Base-by-base conservation (phyloP, 2,888 invertebrate genomes). In the Pandemis heparana region DNA sequence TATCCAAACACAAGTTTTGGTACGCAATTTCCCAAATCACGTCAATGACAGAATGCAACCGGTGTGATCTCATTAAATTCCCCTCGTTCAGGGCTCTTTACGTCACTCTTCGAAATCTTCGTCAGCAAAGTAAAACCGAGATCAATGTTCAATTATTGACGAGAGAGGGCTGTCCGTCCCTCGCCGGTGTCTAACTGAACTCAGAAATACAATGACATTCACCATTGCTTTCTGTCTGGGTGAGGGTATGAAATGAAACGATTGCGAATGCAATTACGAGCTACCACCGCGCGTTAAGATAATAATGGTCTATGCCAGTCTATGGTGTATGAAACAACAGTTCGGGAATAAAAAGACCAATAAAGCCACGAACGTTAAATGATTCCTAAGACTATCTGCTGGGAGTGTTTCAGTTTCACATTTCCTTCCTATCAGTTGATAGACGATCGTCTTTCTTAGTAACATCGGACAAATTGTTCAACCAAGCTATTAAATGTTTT, bases 111-210 rank as follows among this genome's bases (percentile, higher is more conserved):
- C 59, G 14, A 51, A 65, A 70, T 61, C 65, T 53, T 65, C 46
- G 72, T 59, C 48, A 59, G 48, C 41, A 32, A 8, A 53, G 46
- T 14, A 51, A 62, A 60, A 60, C 48, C 53, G 32, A 41, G 51
- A 74, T 74, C 60, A 74, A 74, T 74, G 16, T 65, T 70, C 70
- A 70, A 74, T 70, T 70, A 74, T 53, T 14, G 41, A 18, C 12
- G 41, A 53, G 60, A 38, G 60, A 72, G 62, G 48, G 60, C 48
- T 56, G 43, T 32, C 71, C 43, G 41, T 62, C 32, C 38, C 18
- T 43, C 56, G 53, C 18, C 53, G 10, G 16, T 63, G 23, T 32
- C 23, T 32, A 32, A 32, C 23, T 32, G 23, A 32, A 32, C 1
- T 32, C 23, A 32, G 23, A 32, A 32, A 2, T 32, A 32, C 23